These are phyloP conservation scores for Lerista edwardsae DNA, from an alignment of 2,797 vertebrate species.

Conservation along the genomic window DNA sequence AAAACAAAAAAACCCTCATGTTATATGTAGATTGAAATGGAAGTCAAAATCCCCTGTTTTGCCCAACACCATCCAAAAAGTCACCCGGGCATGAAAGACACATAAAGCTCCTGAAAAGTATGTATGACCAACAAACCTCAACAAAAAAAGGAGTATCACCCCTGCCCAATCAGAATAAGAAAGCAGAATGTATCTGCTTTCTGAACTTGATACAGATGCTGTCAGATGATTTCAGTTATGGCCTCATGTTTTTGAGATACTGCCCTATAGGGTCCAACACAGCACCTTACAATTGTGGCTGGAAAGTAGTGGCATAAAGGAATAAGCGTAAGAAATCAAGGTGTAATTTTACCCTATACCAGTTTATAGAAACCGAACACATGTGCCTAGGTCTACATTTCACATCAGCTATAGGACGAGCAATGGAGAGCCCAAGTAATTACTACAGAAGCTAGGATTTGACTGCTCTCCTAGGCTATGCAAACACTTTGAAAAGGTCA, in stretches of 20 bases:
- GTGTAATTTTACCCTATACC: background rate
- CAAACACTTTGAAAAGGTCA: constrained; percentile 10
- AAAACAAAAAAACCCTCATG: too few species aligned
- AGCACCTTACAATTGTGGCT: background rate
- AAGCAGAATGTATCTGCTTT: too few species aligned
- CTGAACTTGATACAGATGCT: background rate
- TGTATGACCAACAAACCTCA: background rate
- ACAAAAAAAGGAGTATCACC: background rate
- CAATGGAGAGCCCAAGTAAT: background rate
- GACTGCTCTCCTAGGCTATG: background rate
- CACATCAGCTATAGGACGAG: background rate
- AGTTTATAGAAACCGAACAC: background rate
- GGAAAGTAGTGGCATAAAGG: background rate
- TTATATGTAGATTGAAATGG: background rate
- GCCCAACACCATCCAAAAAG: background rate
- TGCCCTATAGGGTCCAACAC: background rate
- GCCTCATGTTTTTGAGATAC: background rate
- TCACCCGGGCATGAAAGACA: background rate
- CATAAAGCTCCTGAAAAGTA: background rate
- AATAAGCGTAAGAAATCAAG: background rate
- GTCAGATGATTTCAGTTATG: background rate
- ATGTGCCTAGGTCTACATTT: background rate
- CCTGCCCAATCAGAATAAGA: background rate
- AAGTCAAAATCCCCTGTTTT: background rate
- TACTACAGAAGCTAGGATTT: background rate